Conservation (phyloP, 35 echinoderm and acorn worm species). For the Holothuria glaberrima region DNA sequence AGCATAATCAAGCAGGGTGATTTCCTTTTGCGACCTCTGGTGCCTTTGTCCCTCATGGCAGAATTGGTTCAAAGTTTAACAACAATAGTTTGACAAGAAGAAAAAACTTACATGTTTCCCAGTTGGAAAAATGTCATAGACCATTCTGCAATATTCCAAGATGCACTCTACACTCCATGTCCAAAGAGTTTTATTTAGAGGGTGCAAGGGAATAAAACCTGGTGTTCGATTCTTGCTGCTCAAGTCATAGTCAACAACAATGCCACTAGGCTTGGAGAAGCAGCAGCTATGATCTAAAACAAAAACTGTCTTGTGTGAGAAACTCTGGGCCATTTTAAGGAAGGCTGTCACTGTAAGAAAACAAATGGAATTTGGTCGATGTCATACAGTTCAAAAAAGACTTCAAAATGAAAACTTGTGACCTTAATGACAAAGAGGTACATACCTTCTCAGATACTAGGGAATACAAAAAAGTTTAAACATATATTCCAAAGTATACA, state of each 20-base stretch:
- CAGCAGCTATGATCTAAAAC: conserved; percentile 85
- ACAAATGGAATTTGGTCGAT: not conserved
- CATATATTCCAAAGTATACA: not conserved
- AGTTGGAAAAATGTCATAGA: conserved; percentile 89
- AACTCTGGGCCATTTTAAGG: not conserved
- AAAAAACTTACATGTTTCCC: conserved; percentile 78
- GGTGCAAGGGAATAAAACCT: conserved; percentile 86
- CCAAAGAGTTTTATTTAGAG: conserved; percentile 90
- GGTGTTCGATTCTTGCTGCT: conserved; percentile 84
- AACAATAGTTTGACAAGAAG: too few relatives aligned
- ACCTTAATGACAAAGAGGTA: too few relatives aligned
- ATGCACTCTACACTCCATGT: conserved; percentile 85
- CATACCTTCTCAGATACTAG: too few relatives aligned
- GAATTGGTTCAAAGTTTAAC: too few relatives aligned
- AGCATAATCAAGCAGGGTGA: too few relatives aligned
- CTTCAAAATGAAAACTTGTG: too few relatives aligned
- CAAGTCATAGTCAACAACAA: conserved; percentile 89
- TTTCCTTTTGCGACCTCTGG: too few relatives aligned
- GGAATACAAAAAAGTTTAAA: too few relatives aligned
- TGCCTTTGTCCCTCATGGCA: too few relatives aligned
- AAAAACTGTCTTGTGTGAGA: conserved; percentile 86
- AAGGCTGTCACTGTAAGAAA: not conserved
- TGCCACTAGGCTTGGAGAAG: conserved; percentile 87
- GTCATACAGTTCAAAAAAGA: too few relatives aligned
- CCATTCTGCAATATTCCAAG: conserved; percentile 92